phyloP scores from a whole-genome alignment of 2,797 vertebrate species.

The Masticophis lateralis region DNA sequence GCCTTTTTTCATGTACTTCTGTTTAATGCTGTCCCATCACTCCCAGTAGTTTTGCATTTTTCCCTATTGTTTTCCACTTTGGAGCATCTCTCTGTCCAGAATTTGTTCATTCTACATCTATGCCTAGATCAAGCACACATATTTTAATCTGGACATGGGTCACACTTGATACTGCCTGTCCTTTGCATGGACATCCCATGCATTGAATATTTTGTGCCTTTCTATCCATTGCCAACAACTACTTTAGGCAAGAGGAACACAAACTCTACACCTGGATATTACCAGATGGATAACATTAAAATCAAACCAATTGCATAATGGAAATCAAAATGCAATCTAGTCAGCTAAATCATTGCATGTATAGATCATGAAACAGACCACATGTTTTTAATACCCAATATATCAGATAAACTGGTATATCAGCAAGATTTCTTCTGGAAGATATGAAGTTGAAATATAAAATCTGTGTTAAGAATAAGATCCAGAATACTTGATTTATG shows the following conservation, averaged over 20 bases:
- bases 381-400: not conserved
- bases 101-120: not conserved
- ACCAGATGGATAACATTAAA: not conserved
- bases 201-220: not conserved
- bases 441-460: not conserved
- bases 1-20: not conserved
- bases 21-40: not conserved
- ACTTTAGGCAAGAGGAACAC: not conserved
- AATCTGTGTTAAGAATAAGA: not conserved
- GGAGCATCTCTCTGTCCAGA: not conserved
- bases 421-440: not conserved
- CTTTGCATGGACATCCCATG: not conserved
- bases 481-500: not conserved
- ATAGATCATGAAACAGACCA: not conserved
- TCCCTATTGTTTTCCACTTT: not conserved
- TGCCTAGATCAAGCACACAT: not conserved
- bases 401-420: not conserved
- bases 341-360: not conserved
- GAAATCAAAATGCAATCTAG: not conserved
- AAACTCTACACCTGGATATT: not conserved
- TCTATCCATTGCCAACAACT: not conserved
- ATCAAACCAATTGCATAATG: not conserved
- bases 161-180: not conserved
- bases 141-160: not conserved
- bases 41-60: not conserved